These are phyloP conservation scores for Sinotaia quadrata DNA, from an alignment of 2,888 invertebrate species.

Conservation along the genomic window DNA sequence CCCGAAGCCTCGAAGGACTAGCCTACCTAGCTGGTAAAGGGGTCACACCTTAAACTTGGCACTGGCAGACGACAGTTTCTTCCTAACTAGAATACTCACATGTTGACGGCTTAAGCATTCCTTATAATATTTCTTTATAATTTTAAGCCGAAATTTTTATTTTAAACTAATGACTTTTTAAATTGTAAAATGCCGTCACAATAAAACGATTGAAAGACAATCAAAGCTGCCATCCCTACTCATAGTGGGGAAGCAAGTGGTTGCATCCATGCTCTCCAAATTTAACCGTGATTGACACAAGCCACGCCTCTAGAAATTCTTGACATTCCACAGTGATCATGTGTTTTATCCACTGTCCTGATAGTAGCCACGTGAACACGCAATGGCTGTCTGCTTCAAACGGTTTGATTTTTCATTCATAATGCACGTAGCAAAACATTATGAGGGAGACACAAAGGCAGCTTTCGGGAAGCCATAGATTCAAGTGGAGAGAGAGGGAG, in stretches of 20 bases:
- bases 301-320: conserved; percentile 53
- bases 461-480: too few species aligned
- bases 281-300: conserved; percentile 48
- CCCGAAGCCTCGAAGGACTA: conserved; percentile 18
- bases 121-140: too few species aligned
- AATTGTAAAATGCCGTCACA: neutral
- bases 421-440: too few species aligned
- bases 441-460: too few species aligned
- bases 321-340: conserved; percentile 54
- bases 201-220: neutral
- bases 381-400: neutral
- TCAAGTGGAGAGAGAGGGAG: too few species aligned
- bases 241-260: conserved; percentile 14
- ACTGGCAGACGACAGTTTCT: neutral
- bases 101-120: too few species aligned
- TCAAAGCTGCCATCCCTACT: conserved; percentile 29
- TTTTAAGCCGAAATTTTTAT: neutral
- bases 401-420: too few species aligned
- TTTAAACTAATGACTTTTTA: neutral
- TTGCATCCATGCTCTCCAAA: conserved; percentile 36
- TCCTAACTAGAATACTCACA: neutral
- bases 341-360: conserved; percentile 42
- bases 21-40: conserved; percentile 21
- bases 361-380: conserved; percentile 27
- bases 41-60: conserved; percentile 6